phyloP scores from a whole-genome alignment of 2,113 vertebrate species.

The Anolis carolinensis region DNA sequence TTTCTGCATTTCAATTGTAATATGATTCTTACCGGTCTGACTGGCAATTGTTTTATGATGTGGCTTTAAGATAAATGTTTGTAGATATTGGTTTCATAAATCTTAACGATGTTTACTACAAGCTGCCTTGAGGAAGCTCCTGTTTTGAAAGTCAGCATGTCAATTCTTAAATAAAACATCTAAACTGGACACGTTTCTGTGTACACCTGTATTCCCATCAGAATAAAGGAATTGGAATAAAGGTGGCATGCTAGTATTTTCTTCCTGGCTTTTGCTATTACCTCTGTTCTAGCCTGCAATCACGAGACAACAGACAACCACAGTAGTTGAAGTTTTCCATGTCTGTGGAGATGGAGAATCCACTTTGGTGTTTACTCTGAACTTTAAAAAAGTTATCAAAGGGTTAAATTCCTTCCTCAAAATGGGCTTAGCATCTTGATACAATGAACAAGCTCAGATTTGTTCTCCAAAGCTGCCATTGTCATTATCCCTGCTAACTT shows the following conservation, averaged over 20 bases:
- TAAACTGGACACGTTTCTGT: not conserved
- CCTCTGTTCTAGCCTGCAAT: not conserved
- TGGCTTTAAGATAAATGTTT: conserved; percentile 3
- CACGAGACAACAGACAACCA: not conserved
- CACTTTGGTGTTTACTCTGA: too few species aligned
- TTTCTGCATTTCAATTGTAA: not conserved
- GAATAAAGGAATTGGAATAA: too few species aligned
- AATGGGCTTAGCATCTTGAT: too few species aligned
- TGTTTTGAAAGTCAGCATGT: not conserved
- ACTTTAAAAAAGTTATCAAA: too few species aligned
- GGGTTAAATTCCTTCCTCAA: too few species aligned
- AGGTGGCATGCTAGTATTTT: not conserved
- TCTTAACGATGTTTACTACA: not conserved
- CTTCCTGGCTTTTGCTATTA: not conserved
- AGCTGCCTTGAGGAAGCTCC: not conserved
- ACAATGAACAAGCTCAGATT: too few species aligned
- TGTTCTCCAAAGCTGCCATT: too few species aligned
- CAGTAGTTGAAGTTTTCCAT: too few species aligned
- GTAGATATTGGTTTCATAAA: not conserved
- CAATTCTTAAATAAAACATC: not conserved
- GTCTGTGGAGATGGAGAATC: too few species aligned
- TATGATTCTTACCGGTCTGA: not conserved
- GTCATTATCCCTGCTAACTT: too few species aligned
- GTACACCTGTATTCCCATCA: not conserved
- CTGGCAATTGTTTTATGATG: not conserved